A percentile compares a stretch with the other conserved stretches of the same genome.
These are phyloP conservation scores for Pterocles burchelli DNA, from an alignment of 2,113 vertebrate species.

Conservation along the genomic window DNA sequence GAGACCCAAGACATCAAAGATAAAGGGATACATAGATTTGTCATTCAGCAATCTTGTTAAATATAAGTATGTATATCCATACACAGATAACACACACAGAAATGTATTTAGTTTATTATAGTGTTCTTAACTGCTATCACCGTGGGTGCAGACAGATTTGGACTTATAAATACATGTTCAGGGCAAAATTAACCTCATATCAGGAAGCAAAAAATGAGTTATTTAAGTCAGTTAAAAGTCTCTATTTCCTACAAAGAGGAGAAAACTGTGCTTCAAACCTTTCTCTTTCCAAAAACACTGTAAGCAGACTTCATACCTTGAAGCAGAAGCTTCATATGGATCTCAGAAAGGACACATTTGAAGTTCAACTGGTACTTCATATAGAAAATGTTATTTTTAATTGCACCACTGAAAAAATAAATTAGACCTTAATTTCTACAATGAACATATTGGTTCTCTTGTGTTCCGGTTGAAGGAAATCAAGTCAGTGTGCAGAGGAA, in stretches of 20 bases:
- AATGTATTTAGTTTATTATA: background rate
- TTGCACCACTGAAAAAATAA: background rate
- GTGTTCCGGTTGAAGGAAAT: background rate
- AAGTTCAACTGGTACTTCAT: background rate
- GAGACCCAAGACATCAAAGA: constrained; percentile 32
- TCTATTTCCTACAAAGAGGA: background rate
- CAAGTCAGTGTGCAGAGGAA: background rate
- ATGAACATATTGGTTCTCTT: background rate
- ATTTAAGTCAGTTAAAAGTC: background rate
- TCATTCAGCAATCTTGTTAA: background rate
- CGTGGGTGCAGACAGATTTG: background rate
- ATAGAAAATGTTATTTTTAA: background rate
- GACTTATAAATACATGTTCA: background rate
- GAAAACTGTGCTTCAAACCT: background rate
- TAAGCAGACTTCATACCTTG: background rate
- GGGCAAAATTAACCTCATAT: background rate
- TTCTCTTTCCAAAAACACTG: background rate
- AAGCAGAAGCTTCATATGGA: background rate
- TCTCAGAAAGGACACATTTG: background rate
- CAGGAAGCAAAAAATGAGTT: background rate
- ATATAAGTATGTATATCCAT: background rate
- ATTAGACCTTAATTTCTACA: background rate
- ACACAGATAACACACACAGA: background rate
- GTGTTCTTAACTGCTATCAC: background rate
- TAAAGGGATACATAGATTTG: constrained; percentile 26